Evolutionary conservation across 1,140 invertebrate genomes (phyloP).

Genomic region (Drosophila nebulosa): DNA sequence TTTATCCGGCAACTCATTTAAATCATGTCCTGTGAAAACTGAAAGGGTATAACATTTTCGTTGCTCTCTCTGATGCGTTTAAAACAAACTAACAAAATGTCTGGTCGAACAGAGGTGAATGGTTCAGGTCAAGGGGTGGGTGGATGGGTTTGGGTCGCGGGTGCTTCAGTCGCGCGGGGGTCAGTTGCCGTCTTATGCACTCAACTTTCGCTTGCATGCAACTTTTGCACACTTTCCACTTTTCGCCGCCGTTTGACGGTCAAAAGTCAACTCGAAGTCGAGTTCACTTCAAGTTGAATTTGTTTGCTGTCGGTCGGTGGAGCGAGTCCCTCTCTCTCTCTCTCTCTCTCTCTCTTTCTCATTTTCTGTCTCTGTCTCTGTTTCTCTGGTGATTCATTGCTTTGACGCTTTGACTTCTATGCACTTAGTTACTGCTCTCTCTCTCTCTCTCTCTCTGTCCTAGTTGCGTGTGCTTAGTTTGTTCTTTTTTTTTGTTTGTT

Average conservation of each 20-base stretch:
- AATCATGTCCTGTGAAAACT: too few species aligned
- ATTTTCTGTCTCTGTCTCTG: too few species aligned
- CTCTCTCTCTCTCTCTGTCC: conserved; percentile 21
- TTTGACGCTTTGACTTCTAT: conserved; percentile 75
- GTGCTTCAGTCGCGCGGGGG: conserved; percentile 41
- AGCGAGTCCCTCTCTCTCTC: not conserved
- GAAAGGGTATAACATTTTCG: not conserved
- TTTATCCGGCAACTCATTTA: too few species aligned
- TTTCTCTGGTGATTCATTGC: conserved; percentile 72
- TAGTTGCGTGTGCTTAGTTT: conserved; percentile 55
- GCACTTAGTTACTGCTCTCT: conserved; percentile 59
- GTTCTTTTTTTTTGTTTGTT: conserved; percentile 3
- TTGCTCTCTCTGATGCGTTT: not conserved
- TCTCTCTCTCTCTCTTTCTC: too few species aligned
- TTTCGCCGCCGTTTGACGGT: conserved; percentile 66
- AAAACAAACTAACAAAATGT: conserved; percentile 53
- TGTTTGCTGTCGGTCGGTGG: conserved; percentile 54
- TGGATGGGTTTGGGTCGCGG: not conserved
- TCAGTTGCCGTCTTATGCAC: conserved; percentile 66
- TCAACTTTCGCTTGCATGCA: conserved; percentile 76
- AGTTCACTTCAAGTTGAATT: conserved; percentile 79
- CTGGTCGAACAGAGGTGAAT: not conserved
- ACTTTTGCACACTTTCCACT: conserved; percentile 71
- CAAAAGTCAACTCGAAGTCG: conserved; percentile 79
- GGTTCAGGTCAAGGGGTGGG: not conserved